Conservation (phyloP, 2,113 vertebrate species). For the Gopherus evgoodei region DNA sequence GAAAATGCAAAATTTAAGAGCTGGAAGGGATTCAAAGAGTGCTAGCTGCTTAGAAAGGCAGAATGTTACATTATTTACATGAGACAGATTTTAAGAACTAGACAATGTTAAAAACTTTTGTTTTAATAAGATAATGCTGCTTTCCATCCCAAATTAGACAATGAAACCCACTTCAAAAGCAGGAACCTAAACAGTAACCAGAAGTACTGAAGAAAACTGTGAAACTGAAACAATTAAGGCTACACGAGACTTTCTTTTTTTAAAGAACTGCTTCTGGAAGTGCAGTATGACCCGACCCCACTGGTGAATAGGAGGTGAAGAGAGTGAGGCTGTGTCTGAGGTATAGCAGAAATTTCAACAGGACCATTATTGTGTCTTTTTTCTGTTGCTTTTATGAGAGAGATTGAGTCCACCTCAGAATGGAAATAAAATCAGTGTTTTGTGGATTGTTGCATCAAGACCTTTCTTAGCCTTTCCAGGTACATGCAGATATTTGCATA, state of each 20-base stretch:
- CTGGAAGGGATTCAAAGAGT: background rate
- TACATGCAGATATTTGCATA: too few species aligned
- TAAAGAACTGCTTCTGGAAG: background rate
- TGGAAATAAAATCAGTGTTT: too few species aligned
- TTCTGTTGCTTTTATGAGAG: too few species aligned
- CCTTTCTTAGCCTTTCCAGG: too few species aligned
- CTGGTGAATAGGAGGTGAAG: background rate
- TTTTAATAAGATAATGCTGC: background rate
- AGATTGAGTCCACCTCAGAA: too few species aligned
- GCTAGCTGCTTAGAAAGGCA: background rate
- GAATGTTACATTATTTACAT: background rate
- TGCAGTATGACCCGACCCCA: background rate
- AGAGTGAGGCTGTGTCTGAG: background rate
- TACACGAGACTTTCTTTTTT: background rate
- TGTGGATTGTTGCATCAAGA: too few species aligned
- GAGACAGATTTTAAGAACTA: background rate
- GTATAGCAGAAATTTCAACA: too few species aligned
- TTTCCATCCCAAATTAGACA: background rate
- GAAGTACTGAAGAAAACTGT: background rate
- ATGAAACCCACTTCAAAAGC: background rate
- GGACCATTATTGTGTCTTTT: too few species aligned
- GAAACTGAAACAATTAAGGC: background rate
- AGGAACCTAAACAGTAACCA: background rate
- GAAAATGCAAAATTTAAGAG: background rate
- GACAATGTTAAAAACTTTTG: background rate